These are phyloP conservation scores for Calypte anna DNA, from an alignment of 2,113 vertebrate genomes.

Conservation along the genomic window DNA sequence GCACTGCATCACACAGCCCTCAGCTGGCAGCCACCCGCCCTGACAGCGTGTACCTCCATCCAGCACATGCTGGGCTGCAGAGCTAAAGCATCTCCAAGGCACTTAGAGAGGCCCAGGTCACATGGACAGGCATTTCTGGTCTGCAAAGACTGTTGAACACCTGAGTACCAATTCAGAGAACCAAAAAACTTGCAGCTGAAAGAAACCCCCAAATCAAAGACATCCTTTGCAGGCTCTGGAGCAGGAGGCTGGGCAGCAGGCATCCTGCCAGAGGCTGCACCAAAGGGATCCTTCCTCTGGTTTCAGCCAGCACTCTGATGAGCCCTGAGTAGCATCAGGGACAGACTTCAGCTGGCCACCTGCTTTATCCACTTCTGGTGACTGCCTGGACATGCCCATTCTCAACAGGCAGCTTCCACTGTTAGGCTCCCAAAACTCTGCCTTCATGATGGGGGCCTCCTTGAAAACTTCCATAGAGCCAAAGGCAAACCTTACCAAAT, in stretches of 20 bases:
- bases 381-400: not conserved
- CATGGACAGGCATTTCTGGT: accelerated
- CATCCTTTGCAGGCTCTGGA: not conserved
- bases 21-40: not conserved
- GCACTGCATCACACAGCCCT: not conserved
- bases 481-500: not conserved
- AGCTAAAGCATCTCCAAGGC: not conserved
- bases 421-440: not conserved
- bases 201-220: not conserved
- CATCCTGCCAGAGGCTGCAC: accelerated
- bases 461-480: not conserved
- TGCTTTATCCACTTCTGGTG: not conserved
- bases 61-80: not conserved
- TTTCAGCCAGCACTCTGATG: not conserved
- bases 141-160: not conserved
- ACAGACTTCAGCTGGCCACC: not conserved
- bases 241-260: not conserved
- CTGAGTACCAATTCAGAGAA: not conserved
- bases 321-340: not conserved
- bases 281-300: not conserved
- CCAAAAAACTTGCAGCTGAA: not conserved
- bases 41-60: accelerated
- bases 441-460: accelerated
- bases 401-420: not conserved
- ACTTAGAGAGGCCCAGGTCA: not conserved